A percentile compares a stretch with the other conserved stretches of the same genome.
Conservation (phyloP, 2,888 invertebrate species). For the Nymphalis c-album region DNA sequence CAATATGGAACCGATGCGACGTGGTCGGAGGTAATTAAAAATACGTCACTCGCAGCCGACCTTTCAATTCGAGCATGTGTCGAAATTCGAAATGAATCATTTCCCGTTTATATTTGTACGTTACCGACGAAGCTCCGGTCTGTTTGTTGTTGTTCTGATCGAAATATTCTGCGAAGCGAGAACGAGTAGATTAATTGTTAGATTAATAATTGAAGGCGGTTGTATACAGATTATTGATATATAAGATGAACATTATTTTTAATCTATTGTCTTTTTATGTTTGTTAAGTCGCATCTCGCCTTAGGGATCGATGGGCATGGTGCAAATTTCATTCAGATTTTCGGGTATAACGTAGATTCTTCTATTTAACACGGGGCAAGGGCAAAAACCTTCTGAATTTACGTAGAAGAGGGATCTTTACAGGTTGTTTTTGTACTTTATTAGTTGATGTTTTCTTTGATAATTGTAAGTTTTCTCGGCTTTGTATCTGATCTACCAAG, state of each 20-base stretch:
- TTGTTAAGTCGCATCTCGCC: too few relatives aligned
- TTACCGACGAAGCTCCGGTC: slow-evolving; percentile 46
- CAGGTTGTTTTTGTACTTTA: too few relatives aligned
- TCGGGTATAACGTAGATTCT: too few relatives aligned
- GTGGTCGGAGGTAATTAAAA: slow-evolving; percentile 79
- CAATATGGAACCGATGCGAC: slow-evolving; percentile 65
- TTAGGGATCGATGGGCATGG: too few relatives aligned
- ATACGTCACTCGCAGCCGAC: slow-evolving; percentile 79
- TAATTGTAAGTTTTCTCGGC: too few relatives aligned
- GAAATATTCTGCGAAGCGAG: slow-evolving; percentile 43
- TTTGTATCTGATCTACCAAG: too few relatives aligned
- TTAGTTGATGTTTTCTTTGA: too few relatives aligned
- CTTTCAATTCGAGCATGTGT: slow-evolving; percentile 78
- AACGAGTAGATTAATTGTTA: slow-evolving; percentile 41
- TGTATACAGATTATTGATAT: neutral
- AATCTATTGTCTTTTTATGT: too few relatives aligned
- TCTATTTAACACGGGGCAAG: too few relatives aligned
- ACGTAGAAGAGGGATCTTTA: too few relatives aligned
- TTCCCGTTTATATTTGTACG: slow-evolving; percentile 72
- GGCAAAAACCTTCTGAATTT: too few relatives aligned
- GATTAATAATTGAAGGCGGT: slow-evolving; percentile 26
- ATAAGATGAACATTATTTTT: neutral
- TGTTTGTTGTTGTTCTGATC: slow-evolving; percentile 50
- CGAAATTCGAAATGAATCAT: slow-evolving; percentile 78
- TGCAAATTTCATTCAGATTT: too few relatives aligned